Evolutionary conservation across 2,888 invertebrate genomes (phyloP), one percentile per base, ranked within the genome.

Genomic region (Netelia fuscicornis): DNA sequence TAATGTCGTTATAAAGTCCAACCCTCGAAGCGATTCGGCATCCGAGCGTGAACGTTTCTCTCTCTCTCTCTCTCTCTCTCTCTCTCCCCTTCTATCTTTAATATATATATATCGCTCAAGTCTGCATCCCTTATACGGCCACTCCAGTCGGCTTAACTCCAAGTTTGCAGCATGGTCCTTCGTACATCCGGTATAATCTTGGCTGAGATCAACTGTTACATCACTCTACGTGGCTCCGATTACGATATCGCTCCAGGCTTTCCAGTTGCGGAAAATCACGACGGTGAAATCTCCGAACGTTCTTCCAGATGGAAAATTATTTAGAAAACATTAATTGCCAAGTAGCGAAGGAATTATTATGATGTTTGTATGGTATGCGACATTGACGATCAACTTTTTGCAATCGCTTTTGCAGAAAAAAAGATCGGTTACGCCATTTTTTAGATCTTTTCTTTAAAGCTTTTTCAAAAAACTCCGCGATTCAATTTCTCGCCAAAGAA

Each of bases 1-100:
- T 74, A 78, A 84, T 81, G 72, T 74, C 81, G 81, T 84, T 81
- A 81, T 74, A 58, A 84, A 84, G 81, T 84, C 77, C 54, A 78
- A 75, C 56, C 77, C 77, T 78, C 68, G 62, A 20, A 84, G 81
- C 81, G 72, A 77, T 84, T 77, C 72, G 30, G 54, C 72, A 77
- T 42, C 77, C 62, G 70, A 74, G 44, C 74, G 81, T 74, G 77
- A 25, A 30, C 42, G 11, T 48, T 13, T 48, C 48, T 48, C 48
- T 48, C 48, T 48, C 48, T 48, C 48, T 48, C 48, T 48, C 48
- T 0, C 48, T 48, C 48, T 48, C 48, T 48, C 48, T 48, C 48
- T 48, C 48, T 48, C 48, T 0, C 48, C 1, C 48, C 11, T 1
- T 48, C 20, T 65, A 30, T 5, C 44, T 44, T 10, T 44, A 6